Evolutionary conservation across 2,113 vertebrate genomes (phyloP), one percentile per base, ranked within the genome.

Genomic region (Cinclus cinclus): DNA sequence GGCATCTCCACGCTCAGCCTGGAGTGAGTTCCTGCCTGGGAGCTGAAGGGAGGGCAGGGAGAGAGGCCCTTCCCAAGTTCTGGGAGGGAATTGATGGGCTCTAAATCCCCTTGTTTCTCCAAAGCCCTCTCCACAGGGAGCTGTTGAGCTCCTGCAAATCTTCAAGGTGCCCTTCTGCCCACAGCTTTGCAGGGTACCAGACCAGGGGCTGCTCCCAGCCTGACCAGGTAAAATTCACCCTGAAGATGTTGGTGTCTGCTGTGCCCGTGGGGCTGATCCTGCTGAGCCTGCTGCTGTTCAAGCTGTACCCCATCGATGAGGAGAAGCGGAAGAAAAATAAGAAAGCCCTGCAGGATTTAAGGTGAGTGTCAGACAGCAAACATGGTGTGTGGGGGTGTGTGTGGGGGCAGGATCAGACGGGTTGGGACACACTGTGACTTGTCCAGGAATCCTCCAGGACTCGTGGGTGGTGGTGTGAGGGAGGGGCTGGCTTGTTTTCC

Each of bases 1-100:
- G 99, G 99, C 42, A 95, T 99, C 95, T 99, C 99, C 47, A 99
- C 99, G 0, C 98, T 99, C 92, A 98, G 99, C 96, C 97, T 99
- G 37, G 98, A 99, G 99, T 99, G 95, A 98, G 98, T 98, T 39
- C 30, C 46, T 53, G 44, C 3, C 0, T 5, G 56, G 46, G 55
- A 41, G 15, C 53, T 3, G 15, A 33, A 31, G 55, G n/a, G 22
- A 3, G 28, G 68, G 33, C 42, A 27, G 67, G 30, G 17, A 28
- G 30, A 49, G 49, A 42, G 19, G 41, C n/a, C 1, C 69, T 83
- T 46, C 42, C 77, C 53, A 19, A 8, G 44, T 76, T 18, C 73
- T 46, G 50, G 30, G 21, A 60, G 25, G n/a, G 55, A 24, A 15
- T 1, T 10, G 11, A 1, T 13, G 64, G 9, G 20, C 12, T 60